Evolutionary conservation across 1,140 invertebrate genomes (phyloP).

Genomic region (Calliopsis andreniformis): DNA sequence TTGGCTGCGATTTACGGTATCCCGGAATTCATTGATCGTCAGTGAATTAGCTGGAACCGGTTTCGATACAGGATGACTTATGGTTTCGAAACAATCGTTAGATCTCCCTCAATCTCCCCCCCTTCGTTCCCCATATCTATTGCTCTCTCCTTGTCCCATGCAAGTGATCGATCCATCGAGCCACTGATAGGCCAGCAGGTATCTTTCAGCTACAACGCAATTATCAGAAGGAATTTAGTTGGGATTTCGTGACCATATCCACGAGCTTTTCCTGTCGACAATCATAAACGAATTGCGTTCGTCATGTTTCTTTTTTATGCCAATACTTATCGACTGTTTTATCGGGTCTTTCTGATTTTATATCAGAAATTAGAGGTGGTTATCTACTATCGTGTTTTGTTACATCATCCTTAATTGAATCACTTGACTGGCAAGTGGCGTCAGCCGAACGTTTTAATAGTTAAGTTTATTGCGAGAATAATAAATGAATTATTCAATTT

Average conservation of each 20-base stretch:
- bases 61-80: constrained; percentile 55
- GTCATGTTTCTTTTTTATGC: too few species aligned
- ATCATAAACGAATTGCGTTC: background rate
- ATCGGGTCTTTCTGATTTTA: too few species aligned
- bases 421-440: too few species aligned
- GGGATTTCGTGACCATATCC: constrained; percentile 5
- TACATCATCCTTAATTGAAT: background rate
- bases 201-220: constrained; percentile 50
- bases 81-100: constrained; percentile 55
- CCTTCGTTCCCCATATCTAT: background rate
- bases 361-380: too few species aligned
- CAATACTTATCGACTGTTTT: background rate
- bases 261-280: constrained; percentile 1
- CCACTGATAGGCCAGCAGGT: constrained; percentile 20
- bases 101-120: constrained; percentile 7
- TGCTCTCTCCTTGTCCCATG: background rate
- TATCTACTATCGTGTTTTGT: background rate
- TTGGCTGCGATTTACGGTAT: constrained; percentile 11
- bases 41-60: constrained; percentile 48
- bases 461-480: too few species aligned
- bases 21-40: constrained; percentile 41
- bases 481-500: too few species aligned
- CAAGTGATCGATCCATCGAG: background rate
- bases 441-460: too few species aligned
- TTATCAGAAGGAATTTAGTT: constrained; percentile 28